A percentile compares a stretch with the other conserved stretches of the same genome.
phyloP scores from a whole-genome alignment of 2,888 invertebrate genomes.

The Drosophila neoperkinsi region DNA sequence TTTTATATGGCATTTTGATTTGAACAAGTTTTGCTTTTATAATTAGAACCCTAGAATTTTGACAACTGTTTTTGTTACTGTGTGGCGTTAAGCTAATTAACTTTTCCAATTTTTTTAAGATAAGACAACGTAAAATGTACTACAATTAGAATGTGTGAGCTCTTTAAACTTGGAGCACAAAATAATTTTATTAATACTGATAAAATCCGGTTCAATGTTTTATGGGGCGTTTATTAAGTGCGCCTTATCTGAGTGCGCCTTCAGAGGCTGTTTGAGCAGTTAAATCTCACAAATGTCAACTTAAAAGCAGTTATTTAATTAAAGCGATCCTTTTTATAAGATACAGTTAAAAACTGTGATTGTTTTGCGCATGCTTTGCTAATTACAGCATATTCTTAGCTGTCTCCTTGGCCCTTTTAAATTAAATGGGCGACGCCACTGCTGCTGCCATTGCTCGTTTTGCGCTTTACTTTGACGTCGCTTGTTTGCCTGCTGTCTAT shows the following conservation, averaged over 20 bases:
- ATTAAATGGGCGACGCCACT: slow-evolving; percentile 46
- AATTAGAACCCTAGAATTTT: slow-evolving; percentile 14
- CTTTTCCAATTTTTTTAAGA: slow-evolving; percentile 34
- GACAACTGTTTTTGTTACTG: slow-evolving; percentile 19
- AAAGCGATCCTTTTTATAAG: slow-evolving; percentile 25
- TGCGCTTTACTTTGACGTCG: slow-evolving; percentile 51
- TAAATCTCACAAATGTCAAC: background rate
- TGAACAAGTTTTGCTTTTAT: background rate
- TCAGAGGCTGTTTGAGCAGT: slow-evolving; percentile 7
- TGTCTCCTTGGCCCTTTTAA: slow-evolving; percentile 2
- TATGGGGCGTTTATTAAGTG: slow-evolving; percentile 52
- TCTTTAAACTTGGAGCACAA: slow-evolving; percentile 35
- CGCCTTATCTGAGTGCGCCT: slow-evolving; percentile 53
- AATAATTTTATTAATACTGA: slow-evolving; percentile 57
- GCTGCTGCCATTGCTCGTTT: slow-evolving; percentile 62
- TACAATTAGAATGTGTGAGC: slow-evolving; percentile 17
- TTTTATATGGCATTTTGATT: slow-evolving; percentile 2
- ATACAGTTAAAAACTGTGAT: too few relatives aligned
- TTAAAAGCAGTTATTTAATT: background rate
- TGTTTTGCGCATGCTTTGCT: background rate
- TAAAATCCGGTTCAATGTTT: slow-evolving; percentile 59
- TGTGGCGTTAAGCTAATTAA: slow-evolving; percentile 49
- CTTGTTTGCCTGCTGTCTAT: slow-evolving; percentile 36
- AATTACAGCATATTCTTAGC: background rate
- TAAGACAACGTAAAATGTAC: slow-evolving; percentile 44